These are phyloP conservation scores for Clarias batrachus DNA, from an alignment of 2,113 vertebrate genomes.

Conservation along the genomic window DNA sequence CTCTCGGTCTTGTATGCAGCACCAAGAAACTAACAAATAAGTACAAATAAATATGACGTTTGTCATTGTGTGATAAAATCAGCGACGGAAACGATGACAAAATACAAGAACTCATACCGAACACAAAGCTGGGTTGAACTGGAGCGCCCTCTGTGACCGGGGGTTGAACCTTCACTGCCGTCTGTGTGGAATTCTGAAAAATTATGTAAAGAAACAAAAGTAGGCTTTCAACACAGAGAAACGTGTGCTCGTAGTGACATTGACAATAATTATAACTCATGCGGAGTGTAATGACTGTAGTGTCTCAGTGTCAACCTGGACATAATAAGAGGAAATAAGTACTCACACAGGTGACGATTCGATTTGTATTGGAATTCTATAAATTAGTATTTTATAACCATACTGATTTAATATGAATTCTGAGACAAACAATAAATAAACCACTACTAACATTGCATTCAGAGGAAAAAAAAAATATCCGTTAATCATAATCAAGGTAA, in stretches of 20 bases:
- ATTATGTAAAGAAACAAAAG: background rate
- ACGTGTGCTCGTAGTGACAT: background rate
- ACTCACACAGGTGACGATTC: too few species aligned
- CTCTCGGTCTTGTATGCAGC: background rate
- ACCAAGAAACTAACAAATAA: too few species aligned
- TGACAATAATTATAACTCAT: background rate
- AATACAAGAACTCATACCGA: slow-evolving; percentile 60
- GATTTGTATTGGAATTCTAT: too few species aligned
- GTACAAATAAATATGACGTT: too few species aligned
- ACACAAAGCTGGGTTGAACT: slow-evolving; percentile 56
- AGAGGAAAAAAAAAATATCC: too few species aligned
- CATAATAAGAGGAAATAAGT: too few species aligned
- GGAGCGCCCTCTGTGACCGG: slow-evolving; percentile 49
- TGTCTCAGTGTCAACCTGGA: background rate
- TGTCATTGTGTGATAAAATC: background rate
- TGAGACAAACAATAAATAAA: too few species aligned
- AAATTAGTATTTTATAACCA: too few species aligned
- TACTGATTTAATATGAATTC: too few species aligned
- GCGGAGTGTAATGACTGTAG: background rate
- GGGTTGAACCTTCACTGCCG: slow-evolving; percentile 53
- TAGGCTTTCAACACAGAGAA: background rate
- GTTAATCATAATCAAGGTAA: too few species aligned
- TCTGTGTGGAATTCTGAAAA: slow-evolving; percentile 61
- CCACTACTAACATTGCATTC: too few species aligned
- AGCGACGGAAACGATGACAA: background rate